Conservation (phyloP, 2,888 invertebrate species). For the Leptopilina drosophilae region DNA sequence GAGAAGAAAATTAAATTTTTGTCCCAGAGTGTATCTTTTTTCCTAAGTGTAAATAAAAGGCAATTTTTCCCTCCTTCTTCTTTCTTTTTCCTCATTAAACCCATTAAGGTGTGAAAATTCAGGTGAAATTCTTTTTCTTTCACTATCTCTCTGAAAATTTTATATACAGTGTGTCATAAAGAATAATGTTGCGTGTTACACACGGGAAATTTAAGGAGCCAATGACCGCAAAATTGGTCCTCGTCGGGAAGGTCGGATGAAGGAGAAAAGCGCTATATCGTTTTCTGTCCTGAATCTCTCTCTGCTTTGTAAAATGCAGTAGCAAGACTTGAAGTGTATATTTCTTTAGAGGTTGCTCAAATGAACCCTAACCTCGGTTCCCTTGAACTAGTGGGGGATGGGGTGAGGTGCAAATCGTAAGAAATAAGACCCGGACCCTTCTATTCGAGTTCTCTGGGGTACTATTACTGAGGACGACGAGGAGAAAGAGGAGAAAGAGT, state of each 20-base stretch:
- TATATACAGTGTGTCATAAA: not conserved
- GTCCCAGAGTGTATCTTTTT: too few species aligned
- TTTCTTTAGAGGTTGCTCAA: constrained; percentile 16
- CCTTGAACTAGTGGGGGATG: not conserved
- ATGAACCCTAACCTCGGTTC: constrained; percentile 38
- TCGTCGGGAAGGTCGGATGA: constrained; percentile 33
- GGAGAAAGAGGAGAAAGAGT: not conserved
- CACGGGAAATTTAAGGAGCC: constrained; percentile 21
- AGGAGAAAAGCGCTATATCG: constrained; percentile 38
- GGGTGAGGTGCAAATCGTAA: constrained; percentile 56
- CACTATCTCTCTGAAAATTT: not conserved
- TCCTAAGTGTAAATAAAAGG: too few species aligned
- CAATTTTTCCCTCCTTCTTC: too few species aligned
- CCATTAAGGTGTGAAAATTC: too few species aligned
- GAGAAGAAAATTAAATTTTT: too few species aligned
- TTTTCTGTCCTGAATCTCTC: constrained; percentile 21
- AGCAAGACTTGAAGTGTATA: constrained; percentile 20
- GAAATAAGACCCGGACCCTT: constrained; percentile 46
- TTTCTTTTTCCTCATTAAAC: too few species aligned
- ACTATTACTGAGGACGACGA: constrained; percentile 47
- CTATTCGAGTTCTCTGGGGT: constrained; percentile 55
- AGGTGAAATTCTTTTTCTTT: too few species aligned
- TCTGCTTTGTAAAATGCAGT: constrained; percentile 45
- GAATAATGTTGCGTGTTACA: constrained; percentile 14
- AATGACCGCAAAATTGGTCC: constrained; percentile 37